Conservation (phyloP, 2,797 vertebrate species). For the Sphaeramia orbicularis region DNA sequence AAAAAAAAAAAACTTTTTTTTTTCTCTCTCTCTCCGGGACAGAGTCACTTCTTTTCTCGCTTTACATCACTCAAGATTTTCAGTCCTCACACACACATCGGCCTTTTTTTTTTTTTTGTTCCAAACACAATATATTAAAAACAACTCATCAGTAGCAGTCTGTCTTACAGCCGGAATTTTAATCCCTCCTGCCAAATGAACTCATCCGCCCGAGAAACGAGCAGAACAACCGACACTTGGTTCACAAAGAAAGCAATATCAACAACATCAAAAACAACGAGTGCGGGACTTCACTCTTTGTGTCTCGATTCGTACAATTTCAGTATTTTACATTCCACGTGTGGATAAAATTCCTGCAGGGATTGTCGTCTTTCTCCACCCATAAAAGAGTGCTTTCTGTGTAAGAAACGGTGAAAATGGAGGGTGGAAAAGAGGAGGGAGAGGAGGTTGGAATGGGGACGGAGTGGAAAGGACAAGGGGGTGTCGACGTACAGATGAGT, state of each 20-base stretch:
- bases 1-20: too few relatives aligned
- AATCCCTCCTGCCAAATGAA: conserved; percentile 41
- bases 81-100: conserved; percentile 46
- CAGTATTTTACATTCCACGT: conserved; percentile 81
- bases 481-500: conserved; percentile 49
- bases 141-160: conserved; percentile 45
- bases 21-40: conserved; percentile 35
- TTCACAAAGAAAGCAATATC: conserved; percentile 68
- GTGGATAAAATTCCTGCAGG: conserved; percentile 71
- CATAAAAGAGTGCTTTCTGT: conserved; percentile 51
- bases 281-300: conserved; percentile 61
- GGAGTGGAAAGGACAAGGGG: background rate
- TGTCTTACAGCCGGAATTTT: conserved; percentile 32
- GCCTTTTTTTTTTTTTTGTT: too few relatives aligned
- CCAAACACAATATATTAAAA: conserved; percentile 36
- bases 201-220: conserved; percentile 44
- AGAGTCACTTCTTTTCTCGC: conserved; percentile 42
- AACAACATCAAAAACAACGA: conserved; percentile 65
- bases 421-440: background rate
- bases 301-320: conserved; percentile 74
- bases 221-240: conserved; percentile 64
- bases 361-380: conserved; percentile 73
- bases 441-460: background rate
- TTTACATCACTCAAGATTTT: conserved; percentile 42
- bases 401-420: conserved; percentile 16